Percentiles rank a stretch among this genome's conserved stretches.
Conservation (phyloP, 1,140 invertebrate species). For the Akabosia matsudoensis region DNA sequence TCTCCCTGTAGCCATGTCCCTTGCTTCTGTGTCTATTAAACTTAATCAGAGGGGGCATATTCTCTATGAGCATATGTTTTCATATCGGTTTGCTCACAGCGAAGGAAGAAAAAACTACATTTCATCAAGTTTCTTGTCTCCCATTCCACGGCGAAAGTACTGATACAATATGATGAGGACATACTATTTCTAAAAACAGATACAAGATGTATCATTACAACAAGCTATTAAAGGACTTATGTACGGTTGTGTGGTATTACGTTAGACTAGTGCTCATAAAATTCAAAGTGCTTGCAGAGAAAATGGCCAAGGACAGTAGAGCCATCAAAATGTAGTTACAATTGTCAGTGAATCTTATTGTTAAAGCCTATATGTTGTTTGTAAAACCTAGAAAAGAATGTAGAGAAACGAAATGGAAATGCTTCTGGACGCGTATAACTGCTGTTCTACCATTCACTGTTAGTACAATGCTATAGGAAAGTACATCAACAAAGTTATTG, state of each 20-base stretch:
- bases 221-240: background rate
- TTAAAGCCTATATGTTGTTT: background rate
- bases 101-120: background rate
- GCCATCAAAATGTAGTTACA: background rate
- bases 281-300: background rate
- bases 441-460: too few species aligned
- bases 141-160: background rate
- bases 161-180: background rate
- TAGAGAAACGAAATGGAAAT: too few species aligned
- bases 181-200: background rate
- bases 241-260: background rate
- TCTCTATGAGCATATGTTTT: too few species aligned
- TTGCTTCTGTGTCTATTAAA: background rate
- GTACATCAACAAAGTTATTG: too few species aligned
- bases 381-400: background rate
- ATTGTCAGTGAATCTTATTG: background rate
- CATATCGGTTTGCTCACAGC: too few species aligned
- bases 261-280: background rate
- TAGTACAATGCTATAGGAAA: too few species aligned
- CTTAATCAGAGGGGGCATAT: background rate
- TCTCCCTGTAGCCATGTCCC: background rate
- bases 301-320: slow-evolving; percentile 8
- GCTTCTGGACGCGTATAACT: too few species aligned
- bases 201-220: background rate
- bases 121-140: background rate